phyloP scores from a whole-genome alignment of 2,797 vertebrate species.

The Tadarida brasiliensis region DNA sequence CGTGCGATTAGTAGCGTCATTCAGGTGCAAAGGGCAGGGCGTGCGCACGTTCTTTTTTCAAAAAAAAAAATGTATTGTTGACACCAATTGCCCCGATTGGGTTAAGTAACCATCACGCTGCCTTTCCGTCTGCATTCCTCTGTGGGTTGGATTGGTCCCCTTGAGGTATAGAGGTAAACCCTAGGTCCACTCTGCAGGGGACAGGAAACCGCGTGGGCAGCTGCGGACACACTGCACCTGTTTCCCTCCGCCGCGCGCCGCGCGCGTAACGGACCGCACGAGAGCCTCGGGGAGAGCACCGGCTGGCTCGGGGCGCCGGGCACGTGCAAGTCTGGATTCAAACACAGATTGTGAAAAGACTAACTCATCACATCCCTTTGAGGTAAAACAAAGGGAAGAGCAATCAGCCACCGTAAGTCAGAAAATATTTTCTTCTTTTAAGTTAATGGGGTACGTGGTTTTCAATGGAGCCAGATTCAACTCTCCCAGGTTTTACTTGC shows the following conservation, averaged over 20 bases:
- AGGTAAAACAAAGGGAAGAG: conserved; percentile 74
- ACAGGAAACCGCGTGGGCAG: too few relatives aligned
- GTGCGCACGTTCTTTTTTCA: accelerated
- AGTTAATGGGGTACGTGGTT: conserved; percentile 62
- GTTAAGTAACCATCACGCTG: accelerated
- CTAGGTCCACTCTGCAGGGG: too few relatives aligned
- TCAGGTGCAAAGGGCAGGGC: background rate
- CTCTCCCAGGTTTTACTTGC: conserved; percentile 79
- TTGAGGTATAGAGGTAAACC: too few relatives aligned
- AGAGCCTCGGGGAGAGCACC: too few relatives aligned
- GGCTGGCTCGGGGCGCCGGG: too few relatives aligned
- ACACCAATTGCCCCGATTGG: accelerated
- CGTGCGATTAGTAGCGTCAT: background rate
- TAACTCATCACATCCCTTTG: conserved; percentile 58
- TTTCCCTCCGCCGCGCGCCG: too few relatives aligned
- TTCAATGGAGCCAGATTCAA: background rate
- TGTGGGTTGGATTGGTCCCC: too few relatives aligned
- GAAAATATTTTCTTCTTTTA: conserved; percentile 75
- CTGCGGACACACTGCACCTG: too few relatives aligned
- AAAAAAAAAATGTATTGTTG: background rate
- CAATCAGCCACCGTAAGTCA: background rate
- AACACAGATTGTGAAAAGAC: conserved; percentile 54
- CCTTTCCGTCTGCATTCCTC: background rate
- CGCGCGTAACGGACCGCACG: too few relatives aligned
- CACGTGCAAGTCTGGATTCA: background rate